Percentiles rank a stretch among this genome's conserved stretches.
These are phyloP conservation scores for Jaculus jaculus DNA, from an alignment of 2,113 vertebrate genomes.

Conservation along the genomic window DNA sequence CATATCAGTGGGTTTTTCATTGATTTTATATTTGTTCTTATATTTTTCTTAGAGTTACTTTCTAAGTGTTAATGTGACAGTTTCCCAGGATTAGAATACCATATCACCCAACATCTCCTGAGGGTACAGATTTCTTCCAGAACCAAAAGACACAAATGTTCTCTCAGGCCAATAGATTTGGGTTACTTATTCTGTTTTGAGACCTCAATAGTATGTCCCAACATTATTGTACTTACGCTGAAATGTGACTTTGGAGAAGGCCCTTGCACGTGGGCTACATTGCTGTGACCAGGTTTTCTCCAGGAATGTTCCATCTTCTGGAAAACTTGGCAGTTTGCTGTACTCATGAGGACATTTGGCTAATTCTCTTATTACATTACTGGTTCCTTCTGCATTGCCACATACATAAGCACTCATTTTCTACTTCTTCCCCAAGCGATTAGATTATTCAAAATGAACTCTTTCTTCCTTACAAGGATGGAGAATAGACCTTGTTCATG, in stretches of 20 bases:
- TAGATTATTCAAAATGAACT: background rate
- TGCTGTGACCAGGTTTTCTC: background rate
- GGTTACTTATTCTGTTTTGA: background rate
- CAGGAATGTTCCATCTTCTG: background rate
- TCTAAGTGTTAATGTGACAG: background rate
- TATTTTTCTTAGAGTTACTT: slow-evolving; percentile 6
- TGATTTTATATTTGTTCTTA: background rate
- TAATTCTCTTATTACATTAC: background rate
- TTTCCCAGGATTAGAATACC: background rate
- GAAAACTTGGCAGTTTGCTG: background rate
- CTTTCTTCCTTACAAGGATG: background rate
- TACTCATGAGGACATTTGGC: background rate
- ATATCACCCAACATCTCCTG: background rate
- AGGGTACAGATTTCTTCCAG: background rate
- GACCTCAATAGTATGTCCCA: background rate
- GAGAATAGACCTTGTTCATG: background rate
- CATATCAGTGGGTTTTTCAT: background rate
- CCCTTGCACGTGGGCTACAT: background rate
- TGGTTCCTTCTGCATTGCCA: background rate
- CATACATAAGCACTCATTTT: background rate
- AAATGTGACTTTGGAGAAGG: background rate
- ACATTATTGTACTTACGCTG: background rate
- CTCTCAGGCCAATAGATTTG: background rate
- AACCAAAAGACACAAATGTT: background rate
- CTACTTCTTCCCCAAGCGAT: background rate